Evolutionary conservation across 1,140 invertebrate species (phyloP), one percentile per base, ranked within the genome.

Genomic region (Drosophila mayri): DNA sequence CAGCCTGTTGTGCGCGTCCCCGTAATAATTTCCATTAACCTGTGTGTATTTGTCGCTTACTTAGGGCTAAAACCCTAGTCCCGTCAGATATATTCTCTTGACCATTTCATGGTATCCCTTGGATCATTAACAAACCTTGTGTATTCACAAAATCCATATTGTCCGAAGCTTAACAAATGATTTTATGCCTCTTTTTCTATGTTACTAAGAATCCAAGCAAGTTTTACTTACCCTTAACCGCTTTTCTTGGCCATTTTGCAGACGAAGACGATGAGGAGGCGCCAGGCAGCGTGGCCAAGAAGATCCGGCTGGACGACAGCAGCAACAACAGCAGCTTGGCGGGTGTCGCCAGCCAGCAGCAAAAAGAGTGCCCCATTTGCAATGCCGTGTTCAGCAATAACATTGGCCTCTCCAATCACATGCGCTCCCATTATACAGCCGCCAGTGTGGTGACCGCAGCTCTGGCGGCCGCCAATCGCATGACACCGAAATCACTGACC

Each of bases 381-480:
- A 91, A 88, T 84, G 88, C 90, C 0, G 83, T 91, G 20, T 92
- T 92, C 32, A 91, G 75, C 64, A 92, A 92, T 60, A 92, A 91
- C 40, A 91, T 92, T 55, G 92, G 88, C 0, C 65, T 92, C 3
- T 92, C 92, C n/a, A 92, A 92, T 79, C 92, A 92, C 28, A 92
- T 92, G 92, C 80, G 92, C 12, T 91, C 92, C 4, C 92, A 92
- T 60, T 87, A 88, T 46, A 91, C 90, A 1, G 84, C 85, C 30
- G 80, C 90, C 16, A 90, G 67, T 47, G 52, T 78, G 16, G 77
- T 87, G 28, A 88, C 70, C 46, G 85, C 85, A 1, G 85, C 79
- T 3, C 41, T 83, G 55, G 90, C 79, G 20, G 85, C 63, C 2
- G 76, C 85, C 50, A 90, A 86, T 72, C 80, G 77, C 9, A 90